phyloP scores from a whole-genome alignment of 2,113 vertebrate genomes.

The Coturnix japonica region DNA sequence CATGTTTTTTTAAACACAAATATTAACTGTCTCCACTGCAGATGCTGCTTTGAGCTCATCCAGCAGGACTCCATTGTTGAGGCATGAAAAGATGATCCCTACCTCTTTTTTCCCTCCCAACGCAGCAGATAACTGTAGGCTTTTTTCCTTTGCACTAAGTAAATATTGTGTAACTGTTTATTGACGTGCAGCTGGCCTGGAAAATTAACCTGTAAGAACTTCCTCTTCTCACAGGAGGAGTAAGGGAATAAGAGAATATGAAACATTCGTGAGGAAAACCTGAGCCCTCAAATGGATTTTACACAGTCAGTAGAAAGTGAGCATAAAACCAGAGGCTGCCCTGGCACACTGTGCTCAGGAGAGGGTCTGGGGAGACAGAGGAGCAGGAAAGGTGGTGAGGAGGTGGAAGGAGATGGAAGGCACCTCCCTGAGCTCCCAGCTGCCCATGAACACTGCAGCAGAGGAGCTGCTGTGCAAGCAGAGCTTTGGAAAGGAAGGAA shows the following conservation, averaged over 20 bases:
- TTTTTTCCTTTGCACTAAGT: constrained; percentile 9
- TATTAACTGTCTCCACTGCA: constrained; percentile 6
- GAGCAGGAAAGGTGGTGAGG: neutral
- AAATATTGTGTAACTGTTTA: constrained; percentile 5
- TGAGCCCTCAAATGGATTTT: neutral
- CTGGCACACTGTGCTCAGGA: neutral
- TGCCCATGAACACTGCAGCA: fast-evolving
- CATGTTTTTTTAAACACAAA: neutral
- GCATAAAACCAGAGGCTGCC: neutral
- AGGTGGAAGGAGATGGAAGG: neutral
- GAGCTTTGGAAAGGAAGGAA: neutral
- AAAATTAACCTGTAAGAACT: neutral
- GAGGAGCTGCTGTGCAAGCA: neutral
- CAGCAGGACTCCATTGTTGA: neutral
- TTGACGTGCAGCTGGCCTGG: neutral
- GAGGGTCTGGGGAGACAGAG: neutral
- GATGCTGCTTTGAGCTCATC: neutral
- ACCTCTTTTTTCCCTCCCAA: neutral
- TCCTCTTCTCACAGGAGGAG: neutral
- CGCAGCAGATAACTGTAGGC: neutral
- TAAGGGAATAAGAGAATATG: neutral
- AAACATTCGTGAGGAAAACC: neutral
- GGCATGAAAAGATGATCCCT: neutral
- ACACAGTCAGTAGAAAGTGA: neutral
- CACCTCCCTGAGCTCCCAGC: fast-evolving